phyloP scores from a whole-genome alignment of 1,140 invertebrate genomes.

The Apis laboriosa region DNA sequence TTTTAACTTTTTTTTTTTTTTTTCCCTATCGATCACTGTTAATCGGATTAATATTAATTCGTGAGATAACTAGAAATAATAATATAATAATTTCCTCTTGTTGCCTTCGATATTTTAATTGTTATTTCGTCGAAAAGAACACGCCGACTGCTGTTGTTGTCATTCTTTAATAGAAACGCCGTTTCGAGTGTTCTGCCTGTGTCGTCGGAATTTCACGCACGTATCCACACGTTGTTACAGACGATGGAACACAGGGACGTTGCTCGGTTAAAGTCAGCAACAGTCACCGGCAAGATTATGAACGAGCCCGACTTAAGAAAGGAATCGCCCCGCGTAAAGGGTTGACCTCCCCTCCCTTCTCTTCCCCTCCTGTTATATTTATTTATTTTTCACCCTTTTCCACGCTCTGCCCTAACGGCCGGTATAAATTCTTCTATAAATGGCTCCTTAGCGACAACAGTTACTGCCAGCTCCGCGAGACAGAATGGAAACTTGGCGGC shows the following conservation, averaged over 20 bases:
- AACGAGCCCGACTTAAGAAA: conserved; percentile 68
- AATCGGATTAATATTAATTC: no score
- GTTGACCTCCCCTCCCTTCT: conserved; percentile 10
- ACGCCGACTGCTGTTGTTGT: conserved; percentile 43
- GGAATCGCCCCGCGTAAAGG: conserved; percentile 54
- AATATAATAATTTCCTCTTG: background rate
- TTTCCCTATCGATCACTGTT: no score
- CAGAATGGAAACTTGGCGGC: conserved; percentile 11
- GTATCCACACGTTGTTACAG: conserved; percentile 68
- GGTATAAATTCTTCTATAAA: conserved; percentile 70
- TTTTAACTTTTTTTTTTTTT: no score
- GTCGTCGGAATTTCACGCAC: conserved; percentile 67
- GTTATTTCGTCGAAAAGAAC: conserved; percentile 8
- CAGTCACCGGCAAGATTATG: conserved; percentile 70
- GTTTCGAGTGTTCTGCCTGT: conserved; percentile 52
- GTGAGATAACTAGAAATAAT: background rate
- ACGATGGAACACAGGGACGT: conserved; percentile 59
- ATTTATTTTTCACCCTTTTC: conserved; percentile 69
- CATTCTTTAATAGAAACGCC: conserved; percentile 55
- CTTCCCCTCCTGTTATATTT: conserved; percentile 60
- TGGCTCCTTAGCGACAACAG: conserved; percentile 41
- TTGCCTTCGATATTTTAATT: conserved; percentile 21
- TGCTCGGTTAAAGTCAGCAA: conserved; percentile 68
- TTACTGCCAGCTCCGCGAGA: conserved; percentile 13
- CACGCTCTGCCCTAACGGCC: conserved; percentile 58